Evolutionary conservation across 1,140 invertebrate genomes (phyloP), one percentile per base, ranked within the genome.

Genomic region (Sarcophaga bullata): DNA sequence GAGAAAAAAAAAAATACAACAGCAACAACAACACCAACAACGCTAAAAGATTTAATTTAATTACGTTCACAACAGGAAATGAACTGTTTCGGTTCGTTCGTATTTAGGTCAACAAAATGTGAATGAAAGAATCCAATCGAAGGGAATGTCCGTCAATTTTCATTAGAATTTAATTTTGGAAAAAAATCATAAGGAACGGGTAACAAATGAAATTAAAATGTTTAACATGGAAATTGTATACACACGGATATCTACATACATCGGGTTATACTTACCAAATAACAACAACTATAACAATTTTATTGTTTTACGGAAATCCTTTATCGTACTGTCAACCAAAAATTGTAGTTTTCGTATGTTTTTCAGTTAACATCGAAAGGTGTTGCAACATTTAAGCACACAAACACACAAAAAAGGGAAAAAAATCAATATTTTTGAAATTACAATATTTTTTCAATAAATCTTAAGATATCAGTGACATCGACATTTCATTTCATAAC

Each of bases 61-160:
- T 76, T 48, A 76, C 46, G 13, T 76, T 50, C 19, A 76, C 47
- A 48, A 50, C 73, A 48, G 49, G 73, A 68, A 68, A 68, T 68
- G 6, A 68, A 68, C 62, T 68, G 62, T 68, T 68, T 68, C 62
- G 62, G 17, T 17, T 58, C 13, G 19, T 68, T 68, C 17, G 17
- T 19, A 68, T 68, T 68, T 68, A 8, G 62, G 62, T 68, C 62
- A 68, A n/a, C 19, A 9, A 68, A 17, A n/a, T 2, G 25, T 6
- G n/a, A 62, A 68, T 68, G 62, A 17, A 19, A 19, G 54, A 58
- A 58, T 58, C 54, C 54, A 6, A 58, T 58, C 54, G n/a, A 58
- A 58, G 54, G 15, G 13, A 58, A 58, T 58, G 54, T 58, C 13
- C 54, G 62, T 68, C 62, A 68, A 25, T 68, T 68, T 68, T 68